Percentiles rank a stretch among this genome's conserved stretches.
Conservation (phyloP, 2,797 vertebrate genomes). For the Poeciliopsis paucimaculata region DNA sequence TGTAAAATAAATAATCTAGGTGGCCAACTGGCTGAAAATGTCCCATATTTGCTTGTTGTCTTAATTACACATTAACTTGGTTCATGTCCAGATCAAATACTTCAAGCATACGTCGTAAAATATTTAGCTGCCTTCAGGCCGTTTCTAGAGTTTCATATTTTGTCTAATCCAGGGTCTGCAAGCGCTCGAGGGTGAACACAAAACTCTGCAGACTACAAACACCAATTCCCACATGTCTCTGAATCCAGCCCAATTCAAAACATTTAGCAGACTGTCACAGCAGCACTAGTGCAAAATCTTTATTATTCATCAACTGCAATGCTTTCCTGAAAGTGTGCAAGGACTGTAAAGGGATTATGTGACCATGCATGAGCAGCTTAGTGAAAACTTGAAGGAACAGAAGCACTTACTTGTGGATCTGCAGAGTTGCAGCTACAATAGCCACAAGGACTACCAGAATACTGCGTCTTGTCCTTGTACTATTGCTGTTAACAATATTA, state of each 20-base stretch:
- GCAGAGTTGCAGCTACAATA: background rate
- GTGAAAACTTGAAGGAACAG: background rate
- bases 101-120: background rate
- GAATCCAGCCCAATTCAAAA: background rate
- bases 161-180: background rate
- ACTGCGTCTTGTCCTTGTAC: background rate
- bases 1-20: background rate
- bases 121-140: background rate
- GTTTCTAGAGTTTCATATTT: background rate
- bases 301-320: background rate
- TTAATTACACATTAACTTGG: constrained; percentile 8
- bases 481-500: background rate
- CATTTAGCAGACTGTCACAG: background rate
- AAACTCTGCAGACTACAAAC: background rate
- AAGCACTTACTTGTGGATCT: background rate
- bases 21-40: constrained; percentile 4
- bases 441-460: background rate
- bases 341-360: background rate
- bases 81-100: background rate
- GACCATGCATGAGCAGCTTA: background rate
- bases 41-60: constrained; percentile 29
- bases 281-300: background rate
- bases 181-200: background rate
- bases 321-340: background rate
- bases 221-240: background rate